A percentile compares a stretch with the other conserved stretches of the same genome.
Evolutionary conservation across 2,888 invertebrate species (phyloP).

Genomic region (Hypselothyrea guttata): DNA sequence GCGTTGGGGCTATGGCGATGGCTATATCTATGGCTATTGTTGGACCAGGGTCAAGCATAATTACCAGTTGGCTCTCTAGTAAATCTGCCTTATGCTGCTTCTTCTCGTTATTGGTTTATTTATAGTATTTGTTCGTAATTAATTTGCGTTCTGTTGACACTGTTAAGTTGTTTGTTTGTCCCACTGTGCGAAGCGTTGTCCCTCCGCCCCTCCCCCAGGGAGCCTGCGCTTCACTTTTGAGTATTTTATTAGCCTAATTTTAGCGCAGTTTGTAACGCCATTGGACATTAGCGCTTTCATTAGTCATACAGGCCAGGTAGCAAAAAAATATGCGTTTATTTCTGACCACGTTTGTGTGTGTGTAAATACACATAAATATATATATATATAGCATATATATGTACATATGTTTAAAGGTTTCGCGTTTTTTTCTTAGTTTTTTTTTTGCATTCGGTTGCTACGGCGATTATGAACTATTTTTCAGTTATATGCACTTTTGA

Average conservation of each 20-base stretch:
- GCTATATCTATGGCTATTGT: constrained; percentile 55
- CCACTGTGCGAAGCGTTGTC: constrained; percentile 2
- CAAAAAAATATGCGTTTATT: constrained; percentile 35
- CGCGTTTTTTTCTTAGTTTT: constrained; percentile 23
- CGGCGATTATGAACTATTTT: constrained; percentile 6
- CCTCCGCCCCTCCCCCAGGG: not conserved
- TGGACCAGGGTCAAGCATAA: constrained; percentile 78
- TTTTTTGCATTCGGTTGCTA: constrained; percentile 40
- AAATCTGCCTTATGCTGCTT: constrained; percentile 13
- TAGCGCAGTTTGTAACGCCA: constrained; percentile 25
- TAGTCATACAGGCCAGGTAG: constrained; percentile 64
- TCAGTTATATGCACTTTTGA: constrained; percentile 20
- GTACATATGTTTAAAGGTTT: constrained; percentile 33
- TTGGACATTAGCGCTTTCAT: constrained; percentile 38
- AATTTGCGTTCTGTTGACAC: constrained; percentile 64
- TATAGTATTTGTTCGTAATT: constrained; percentile 70
- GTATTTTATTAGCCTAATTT: constrained; percentile 43
- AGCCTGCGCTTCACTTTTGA: constrained; percentile 20
- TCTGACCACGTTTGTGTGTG: constrained; percentile 26
- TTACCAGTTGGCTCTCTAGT: constrained; percentile 51
- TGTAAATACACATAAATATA: too few species aligned
- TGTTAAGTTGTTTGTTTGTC: constrained; percentile 38
- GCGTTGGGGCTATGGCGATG: constrained; percentile 37
- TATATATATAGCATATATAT: too few species aligned
- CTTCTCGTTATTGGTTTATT: constrained; percentile 46